Base-by-base conservation (phyloP, 2,888 invertebrate genomes). In the Mythimna loreyi region DNA sequence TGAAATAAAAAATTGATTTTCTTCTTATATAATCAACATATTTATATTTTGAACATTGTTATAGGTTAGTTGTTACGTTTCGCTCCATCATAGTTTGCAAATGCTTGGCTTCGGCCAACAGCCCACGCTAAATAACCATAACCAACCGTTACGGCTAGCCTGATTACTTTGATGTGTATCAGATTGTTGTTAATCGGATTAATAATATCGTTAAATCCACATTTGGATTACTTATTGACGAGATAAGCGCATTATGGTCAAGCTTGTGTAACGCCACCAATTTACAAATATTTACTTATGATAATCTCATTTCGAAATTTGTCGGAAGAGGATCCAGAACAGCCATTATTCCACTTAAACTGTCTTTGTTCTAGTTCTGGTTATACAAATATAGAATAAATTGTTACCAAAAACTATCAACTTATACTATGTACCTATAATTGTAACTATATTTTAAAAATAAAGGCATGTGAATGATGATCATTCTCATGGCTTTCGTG, bases 41-140 rank as follows among this genome's bases (percentile, higher is more conserved):
- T 9, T 25, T 61, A 28, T 52, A 45, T 36, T 67, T 56, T 25
- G 23, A 53, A 58, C 67, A 53, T 74, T 13, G 8, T 57, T n/a
- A 40, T 11, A 62, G 9, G 45, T 23, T 40, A 7, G 28, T 23
- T 45, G 53, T 63, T 60, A 73, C 50, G 67, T 55, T 73, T 36
- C 53, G 43, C 58, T 67, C 52, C 59, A 66, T 62, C 30, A 47
- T 50, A 52, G 67, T 58, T 59, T 53, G 49, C 60, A 58, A 45
- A 68, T 50, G 49, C 57, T 6, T 71, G 55, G 61, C 30, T 72
- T 43, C 65, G 58, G 36, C 64, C 60, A 71, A 50, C 50, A 52
- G n/a, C 67, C 62, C 56, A 59, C 63, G 58, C 62, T 40, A 61
- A 67, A 72, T 55, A 40, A 9, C 64, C 72, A 56, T 76, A 67